Evolutionary conservation across 2,888 invertebrate genomes (phyloP), one percentile per base, ranked within the genome.

Genomic region (Drosophila hamatofila): DNA sequence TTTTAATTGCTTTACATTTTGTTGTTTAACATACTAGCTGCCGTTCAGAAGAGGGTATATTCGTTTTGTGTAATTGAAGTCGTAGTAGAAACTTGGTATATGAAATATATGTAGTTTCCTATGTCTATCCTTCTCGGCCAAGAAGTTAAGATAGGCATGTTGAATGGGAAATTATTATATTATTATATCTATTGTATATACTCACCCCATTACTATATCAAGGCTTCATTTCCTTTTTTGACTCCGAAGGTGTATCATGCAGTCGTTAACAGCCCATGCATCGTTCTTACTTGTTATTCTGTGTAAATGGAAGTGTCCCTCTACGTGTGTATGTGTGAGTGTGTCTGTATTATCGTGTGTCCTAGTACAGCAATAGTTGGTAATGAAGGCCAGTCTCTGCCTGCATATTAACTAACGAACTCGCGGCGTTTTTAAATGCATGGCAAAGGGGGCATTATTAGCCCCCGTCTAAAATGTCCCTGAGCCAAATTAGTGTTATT

Each of bases 1-100:
- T 86, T 90, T 86, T 86, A 86, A 86, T 86, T 86, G 90, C 90
- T 87, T 90, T 90, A 89, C 85, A 88, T 89, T 90, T 84, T 80
- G 88, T 86, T 88, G 89, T 80, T 80, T 84, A 67, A 79, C 72
- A 72, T 76, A 63, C 70, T 16, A n/a, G n/a, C n/a, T n/a, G n/a
- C n/a, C 30, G 21, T 4, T 21, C 21, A 21, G 2, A 2, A 12
- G 8, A 5, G 51, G n/a, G 51, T 21, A 33, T 51, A 51, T 33
- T 21, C 1, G 18, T 2, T 21, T 6, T 49, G 21, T 11, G 23
- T 1, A 8, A 44, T 30, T 18, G 6, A 3, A 44, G 16, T 8
- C 2, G 2, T 9, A 30, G 2, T 11, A 18, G 41, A 14, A 23
- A 14, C 0, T 39, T 18, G 4, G 0, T 18, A 44, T 23, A 7